Evolutionary conservation across 2,888 invertebrate genomes (phyloP), one percentile per base, ranked within the genome.

Genomic region (Ichneumon xanthorius): DNA sequence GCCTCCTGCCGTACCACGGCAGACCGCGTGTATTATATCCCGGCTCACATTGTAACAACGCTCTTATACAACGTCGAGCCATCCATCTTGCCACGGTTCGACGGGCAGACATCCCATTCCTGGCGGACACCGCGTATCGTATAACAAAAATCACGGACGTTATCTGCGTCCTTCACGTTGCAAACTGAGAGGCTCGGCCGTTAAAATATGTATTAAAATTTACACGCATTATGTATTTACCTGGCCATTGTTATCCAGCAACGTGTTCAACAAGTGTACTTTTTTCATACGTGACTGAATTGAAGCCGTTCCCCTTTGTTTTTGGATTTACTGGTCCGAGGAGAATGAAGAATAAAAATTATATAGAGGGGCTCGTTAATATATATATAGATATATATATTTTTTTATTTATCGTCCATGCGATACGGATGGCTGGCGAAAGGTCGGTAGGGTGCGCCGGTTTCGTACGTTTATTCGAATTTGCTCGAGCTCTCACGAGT

Each of bases 1-100:
- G 16, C 75, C 63, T 67, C 79, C 55, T 53, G 68, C 70, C 50
- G 58, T n/a, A 68, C 26, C 26, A 22, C 67, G 58, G 58, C 79
- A 40, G 61, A 76, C 70, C 65, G 82, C 67, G 70, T 11, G n/a
- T 63, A 55, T 63, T 63, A 55, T 63, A 50, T 48, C 30, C 50
- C 37, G 19, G 26, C 48, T 19, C 73, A 68, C 68, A 79, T 87
- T 65, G 82, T 78, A 80, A 82, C 82, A 80, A 53, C 73, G 82
- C 86, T 84, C 85, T 87, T 87, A 33, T n/a, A 83, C 80, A 84
- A 85, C 88, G 83, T 71, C 76, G 67, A 75, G 85, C 83, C 77
- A 90, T 91, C 89, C 88, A 87, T 90, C 90, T 90, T 89, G 84
- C 87, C 80, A 85, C 75, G 84, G 73, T 85, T 88, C 86, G 88